These are phyloP conservation scores for Apostichopus leukothele DNA, from an alignment of 53 echinoderm and acorn worm species.

Conservation along the genomic window DNA sequence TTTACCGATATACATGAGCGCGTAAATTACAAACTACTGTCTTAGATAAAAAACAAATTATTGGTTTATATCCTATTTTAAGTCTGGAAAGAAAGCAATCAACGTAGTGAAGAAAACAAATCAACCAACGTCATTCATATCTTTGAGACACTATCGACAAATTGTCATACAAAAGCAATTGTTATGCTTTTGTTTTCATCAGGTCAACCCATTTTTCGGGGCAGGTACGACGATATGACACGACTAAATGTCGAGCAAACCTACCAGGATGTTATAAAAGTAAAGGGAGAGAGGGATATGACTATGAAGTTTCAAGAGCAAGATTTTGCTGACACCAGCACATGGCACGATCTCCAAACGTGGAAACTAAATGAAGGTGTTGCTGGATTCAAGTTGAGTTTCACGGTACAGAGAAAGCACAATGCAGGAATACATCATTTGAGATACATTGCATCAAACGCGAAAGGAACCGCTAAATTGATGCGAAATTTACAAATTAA, in stretches of 20 bases:
- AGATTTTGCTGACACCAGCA: neutral
- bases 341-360: too few species aligned
- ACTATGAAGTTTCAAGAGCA: neutral
- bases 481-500: neutral
- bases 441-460: neutral
- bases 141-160: too few species aligned
- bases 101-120: too few species aligned
- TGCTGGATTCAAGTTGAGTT: neutral
- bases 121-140: too few species aligned
- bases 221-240: neutral
- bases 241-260: neutral
- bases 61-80: too few species aligned
- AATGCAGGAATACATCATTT: neutral
- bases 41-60: too few species aligned
- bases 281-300: neutral
- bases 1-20: too few species aligned
- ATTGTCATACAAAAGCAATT: too few species aligned
- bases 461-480: neutral
- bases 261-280: neutral
- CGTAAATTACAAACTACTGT: too few species aligned
- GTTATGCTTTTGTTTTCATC: too few species aligned
- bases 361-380: too few species aligned
- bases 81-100: too few species aligned
- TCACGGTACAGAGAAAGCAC: neutral
- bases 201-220: neutral